These are phyloP conservation scores for Rhombomys opimus DNA, from an alignment of 2,113 vertebrate species.

Conservation along the genomic window DNA sequence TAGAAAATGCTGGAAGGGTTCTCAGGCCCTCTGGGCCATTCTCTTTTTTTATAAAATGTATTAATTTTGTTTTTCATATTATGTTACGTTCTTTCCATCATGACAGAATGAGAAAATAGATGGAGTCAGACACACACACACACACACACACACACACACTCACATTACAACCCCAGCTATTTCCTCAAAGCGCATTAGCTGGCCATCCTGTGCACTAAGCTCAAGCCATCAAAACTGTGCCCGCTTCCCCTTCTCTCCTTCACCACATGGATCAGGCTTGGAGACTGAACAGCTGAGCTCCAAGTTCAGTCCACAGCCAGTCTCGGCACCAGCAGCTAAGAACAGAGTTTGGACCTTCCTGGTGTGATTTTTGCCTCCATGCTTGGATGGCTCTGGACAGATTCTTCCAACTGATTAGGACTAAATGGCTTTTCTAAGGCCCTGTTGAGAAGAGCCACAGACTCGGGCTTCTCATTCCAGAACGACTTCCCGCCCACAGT, in stretches of 20 bases:
- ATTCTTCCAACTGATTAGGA: slow-evolving; percentile 31
- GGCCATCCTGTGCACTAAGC: background rate
- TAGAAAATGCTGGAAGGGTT: background rate
- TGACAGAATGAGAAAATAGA: slow-evolving; percentile 7
- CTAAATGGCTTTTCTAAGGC: slow-evolving; percentile 40
- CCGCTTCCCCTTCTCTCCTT: background rate
- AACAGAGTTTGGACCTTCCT: slow-evolving; percentile 4
- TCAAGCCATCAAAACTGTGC: background rate
- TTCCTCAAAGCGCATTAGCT: background rate
- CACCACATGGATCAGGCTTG: too few species aligned
- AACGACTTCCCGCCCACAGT: background rate
- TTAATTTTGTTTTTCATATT: slow-evolving; percentile 6
- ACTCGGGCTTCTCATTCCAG: background rate
- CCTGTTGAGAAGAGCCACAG: slow-evolving; percentile 29
- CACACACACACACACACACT: background rate
- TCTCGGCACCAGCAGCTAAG: background rate
- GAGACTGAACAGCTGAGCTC: background rate
- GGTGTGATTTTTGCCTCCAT: background rate
- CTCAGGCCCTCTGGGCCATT: background rate
- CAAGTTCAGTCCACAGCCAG: background rate
- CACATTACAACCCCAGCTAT: background rate
- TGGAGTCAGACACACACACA: background rate
- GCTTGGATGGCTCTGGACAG: slow-evolving; percentile 9
- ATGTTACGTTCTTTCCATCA: background rate
- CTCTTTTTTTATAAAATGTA: background rate